phyloP scores from a whole-genome alignment of 2,888 invertebrate genomes.

The Drosophila crucigera region DNA sequence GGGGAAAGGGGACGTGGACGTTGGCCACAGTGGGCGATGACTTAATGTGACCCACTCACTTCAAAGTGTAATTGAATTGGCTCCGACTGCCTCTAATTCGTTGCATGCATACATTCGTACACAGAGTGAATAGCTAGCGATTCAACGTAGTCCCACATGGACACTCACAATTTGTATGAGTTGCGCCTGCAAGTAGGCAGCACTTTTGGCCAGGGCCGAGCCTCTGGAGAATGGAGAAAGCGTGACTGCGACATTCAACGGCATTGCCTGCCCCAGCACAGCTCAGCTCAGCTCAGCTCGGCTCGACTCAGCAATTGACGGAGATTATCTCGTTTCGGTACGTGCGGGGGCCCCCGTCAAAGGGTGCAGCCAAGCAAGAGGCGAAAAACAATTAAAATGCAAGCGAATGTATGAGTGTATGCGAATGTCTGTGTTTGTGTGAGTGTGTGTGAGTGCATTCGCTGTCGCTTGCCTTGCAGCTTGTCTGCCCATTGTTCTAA shows the following conservation, averaged over 20 bases:
- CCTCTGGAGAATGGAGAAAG: conserved; percentile 9
- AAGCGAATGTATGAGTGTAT: conserved; percentile 9
- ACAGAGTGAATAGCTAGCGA: not conserved
- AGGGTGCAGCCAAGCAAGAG: conserved; percentile 64
- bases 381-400: conserved; percentile 70
- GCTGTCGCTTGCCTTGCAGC: conserved; percentile 50
- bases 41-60: conserved; percentile 14
- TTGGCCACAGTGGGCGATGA: conserved; percentile 18
- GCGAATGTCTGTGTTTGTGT: conserved; percentile 19
- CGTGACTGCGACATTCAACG: conserved; percentile 18
- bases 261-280: conserved; percentile 1
- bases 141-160: conserved; percentile 26
- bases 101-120: conserved; percentile 27
- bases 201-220: conserved; percentile 1
- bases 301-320: conserved; percentile 43
- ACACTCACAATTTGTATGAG: conserved; percentile 54
- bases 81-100: conserved; percentile 39
- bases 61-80: conserved; percentile 61
- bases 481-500: conserved; percentile 62
- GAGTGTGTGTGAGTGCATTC: conserved; percentile 52
- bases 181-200: conserved; percentile 49
- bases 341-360: conserved; percentile 37
- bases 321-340: conserved; percentile 61
- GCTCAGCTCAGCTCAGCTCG: conserved; percentile 8
- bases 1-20: not conserved